Evolutionary conservation across 2,888 invertebrate genomes (phyloP), one percentile per base, ranked within the genome.

Genomic region (Monoplex corrugatus): DNA sequence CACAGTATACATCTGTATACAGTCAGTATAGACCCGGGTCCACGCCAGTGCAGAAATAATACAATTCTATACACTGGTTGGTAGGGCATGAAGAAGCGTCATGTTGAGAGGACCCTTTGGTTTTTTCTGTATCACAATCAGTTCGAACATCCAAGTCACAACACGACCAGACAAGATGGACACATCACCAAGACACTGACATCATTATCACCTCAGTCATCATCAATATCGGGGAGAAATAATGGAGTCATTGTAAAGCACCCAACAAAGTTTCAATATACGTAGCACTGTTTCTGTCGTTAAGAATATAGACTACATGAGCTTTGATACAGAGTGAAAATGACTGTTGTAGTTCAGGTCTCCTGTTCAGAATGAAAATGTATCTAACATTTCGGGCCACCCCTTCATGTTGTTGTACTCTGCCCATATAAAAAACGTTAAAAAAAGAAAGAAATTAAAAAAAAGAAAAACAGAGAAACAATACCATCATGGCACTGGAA

Each of bases 281-380:
- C 10, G 57, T 16, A 50, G 35, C 50, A n/a, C 38, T n/a, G 43
- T 57, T 84, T 57, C 45, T 50, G 50, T 84, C 8, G 23, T 6
- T 35, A 19, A 57, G 32, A 44, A n/a, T 44, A 43, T 8, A 82
- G 45, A 23, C 28, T 45, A 83, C 45, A 83, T 32, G 83, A 83
- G 43, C 83, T 83, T 83, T 23, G 45, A 44, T 45, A 45, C 28
- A 43, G 13, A 32, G 83, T 83, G 83, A 83, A 45, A 57, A 86
- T 86, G 86, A 86, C 43, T 44, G 86, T 28, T 86, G 86, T 86
- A 63, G 86, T 86, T 86, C 86, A 43, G 28, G 2, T 8, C 57
- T 57, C 68, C 68, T 57, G 57, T 32, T n/a, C 8, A 19, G 28
- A 68, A 68, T 86, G 86, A 68, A 38, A 68, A 86, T 86, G 86